phyloP scores from a whole-genome alignment of 2,797 vertebrate species.

The Myotis myotis region DNA sequence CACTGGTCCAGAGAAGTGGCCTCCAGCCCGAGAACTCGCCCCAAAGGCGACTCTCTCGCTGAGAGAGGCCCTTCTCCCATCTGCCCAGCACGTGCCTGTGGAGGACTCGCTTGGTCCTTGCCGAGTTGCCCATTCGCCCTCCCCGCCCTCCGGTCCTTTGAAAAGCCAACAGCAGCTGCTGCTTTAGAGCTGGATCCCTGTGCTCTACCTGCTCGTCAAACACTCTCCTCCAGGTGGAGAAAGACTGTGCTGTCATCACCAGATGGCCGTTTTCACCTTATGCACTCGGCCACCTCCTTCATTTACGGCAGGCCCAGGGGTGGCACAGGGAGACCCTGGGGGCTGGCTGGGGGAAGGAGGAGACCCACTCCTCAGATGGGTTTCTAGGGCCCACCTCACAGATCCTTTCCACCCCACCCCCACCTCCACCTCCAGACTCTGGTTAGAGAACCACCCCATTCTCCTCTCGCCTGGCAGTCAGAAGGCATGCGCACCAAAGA shows the following conservation, averaged over 20 bases:
- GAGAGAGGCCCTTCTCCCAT: not conserved
- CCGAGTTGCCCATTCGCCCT: not conserved
- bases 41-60: not conserved
- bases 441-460: not conserved
- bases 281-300: not conserved
- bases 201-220: not conserved
- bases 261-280: not conserved
- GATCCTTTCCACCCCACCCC: not conserved
- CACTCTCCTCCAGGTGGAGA: not conserved
- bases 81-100: not conserved
- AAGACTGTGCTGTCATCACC: not conserved
- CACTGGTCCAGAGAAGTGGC: not conserved
- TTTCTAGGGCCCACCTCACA: not conserved
- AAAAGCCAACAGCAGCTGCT: not conserved
- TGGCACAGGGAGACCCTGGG: not conserved
- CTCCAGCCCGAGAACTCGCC: not conserved
- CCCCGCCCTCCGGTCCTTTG: not conserved
- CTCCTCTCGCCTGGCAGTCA: not conserved
- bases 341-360: not conserved
- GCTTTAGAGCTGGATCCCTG: not conserved
- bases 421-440: not conserved
- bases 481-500: not conserved
- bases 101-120: not conserved
- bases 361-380: not conserved
- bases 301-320: not conserved